Conservation (phyloP, 2,888 invertebrate species). For the Lasioglossum figueresi region DNA sequence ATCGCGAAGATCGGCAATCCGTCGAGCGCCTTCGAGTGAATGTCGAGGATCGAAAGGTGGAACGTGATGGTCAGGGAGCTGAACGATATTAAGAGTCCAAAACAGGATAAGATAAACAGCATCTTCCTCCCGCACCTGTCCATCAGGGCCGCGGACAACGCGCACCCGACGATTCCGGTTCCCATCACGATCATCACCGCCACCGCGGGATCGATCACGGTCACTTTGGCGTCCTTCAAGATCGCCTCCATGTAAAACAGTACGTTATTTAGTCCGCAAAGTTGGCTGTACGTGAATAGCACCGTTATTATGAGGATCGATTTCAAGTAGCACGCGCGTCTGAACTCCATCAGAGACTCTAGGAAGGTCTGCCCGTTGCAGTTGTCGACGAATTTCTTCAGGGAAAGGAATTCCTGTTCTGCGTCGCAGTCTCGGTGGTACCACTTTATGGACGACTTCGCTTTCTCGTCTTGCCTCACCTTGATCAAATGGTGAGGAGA, state of each 20-base stretch:
- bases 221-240: conserved; percentile 69
- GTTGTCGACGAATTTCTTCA: conserved; percentile 72
- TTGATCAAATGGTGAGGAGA: conserved; percentile 77
- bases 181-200: conserved; percentile 76
- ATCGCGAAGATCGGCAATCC: conserved; percentile 72
- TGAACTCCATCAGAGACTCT: conserved; percentile 60
- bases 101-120: conserved; percentile 71
- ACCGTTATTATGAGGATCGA: conserved; percentile 71
- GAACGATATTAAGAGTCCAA: conserved; percentile 60
- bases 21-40: conserved; percentile 67
- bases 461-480: conserved; percentile 64
- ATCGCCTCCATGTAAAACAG: conserved; percentile 80
- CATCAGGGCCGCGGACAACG: conserved; percentile 72
- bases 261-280: conserved; percentile 76
- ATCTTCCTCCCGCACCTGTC: conserved; percentile 77
- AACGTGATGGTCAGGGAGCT: conserved; percentile 70
- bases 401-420: conserved; percentile 65
- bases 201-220: conserved; percentile 69
- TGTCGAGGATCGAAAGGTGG: conserved; percentile 67
- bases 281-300: conserved; percentile 75
- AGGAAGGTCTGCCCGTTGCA: conserved; percentile 39
- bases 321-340: conserved; percentile 59
- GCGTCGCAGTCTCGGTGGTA: conserved; percentile 74
- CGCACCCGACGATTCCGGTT: conserved; percentile 70
- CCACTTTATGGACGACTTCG: conserved; percentile 72